Percentiles rank a stretch among this genome's conserved stretches.
phyloP scores from a whole-genome alignment of 2,888 invertebrate genomes.

The Pemphredon lugubris region DNA sequence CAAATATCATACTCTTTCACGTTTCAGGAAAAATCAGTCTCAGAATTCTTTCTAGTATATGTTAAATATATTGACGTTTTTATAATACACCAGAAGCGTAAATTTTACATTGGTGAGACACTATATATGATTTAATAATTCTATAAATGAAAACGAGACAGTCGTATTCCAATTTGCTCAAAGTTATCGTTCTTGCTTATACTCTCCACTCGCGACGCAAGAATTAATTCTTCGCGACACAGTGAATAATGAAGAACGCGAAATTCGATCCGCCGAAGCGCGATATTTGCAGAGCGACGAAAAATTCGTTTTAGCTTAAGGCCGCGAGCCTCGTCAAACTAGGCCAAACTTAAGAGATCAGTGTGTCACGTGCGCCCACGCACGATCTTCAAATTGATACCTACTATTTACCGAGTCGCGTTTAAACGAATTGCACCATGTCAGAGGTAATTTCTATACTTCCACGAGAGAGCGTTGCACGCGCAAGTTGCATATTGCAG shows the following conservation, averaged over 20 bases:
- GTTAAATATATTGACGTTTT: too few species aligned
- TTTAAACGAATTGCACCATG: constrained; percentile 19
- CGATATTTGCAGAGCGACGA: not conserved
- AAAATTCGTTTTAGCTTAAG: constrained; percentile 24
- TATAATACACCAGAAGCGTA: too few species aligned
- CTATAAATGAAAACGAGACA: too few species aligned
- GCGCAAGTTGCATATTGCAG: constrained; percentile 37
- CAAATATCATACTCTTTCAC: too few species aligned
- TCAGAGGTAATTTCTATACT: constrained; percentile 23
- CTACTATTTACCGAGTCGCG: constrained; percentile 16
- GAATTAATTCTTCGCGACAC: too few species aligned
- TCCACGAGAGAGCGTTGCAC: constrained; percentile 34
- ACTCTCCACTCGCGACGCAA: too few species aligned
- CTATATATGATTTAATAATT: too few species aligned
- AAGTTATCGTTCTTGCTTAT: too few species aligned
- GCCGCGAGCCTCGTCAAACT: constrained; percentile 40
- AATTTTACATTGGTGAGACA: too few species aligned
- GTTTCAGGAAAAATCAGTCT: too few species aligned
- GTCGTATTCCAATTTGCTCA: too few species aligned
- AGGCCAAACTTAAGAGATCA: constrained; percentile 48
- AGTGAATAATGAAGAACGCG: constrained; percentile 9
- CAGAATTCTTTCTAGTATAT: too few species aligned
- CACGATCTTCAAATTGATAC: constrained; percentile 39
- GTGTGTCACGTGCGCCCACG: constrained; percentile 48
- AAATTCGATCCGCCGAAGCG: constrained; percentile 8